Base-by-base conservation (phyloP, 1,140 invertebrate species). In the Pseudachorutes palmiensis region DNA sequence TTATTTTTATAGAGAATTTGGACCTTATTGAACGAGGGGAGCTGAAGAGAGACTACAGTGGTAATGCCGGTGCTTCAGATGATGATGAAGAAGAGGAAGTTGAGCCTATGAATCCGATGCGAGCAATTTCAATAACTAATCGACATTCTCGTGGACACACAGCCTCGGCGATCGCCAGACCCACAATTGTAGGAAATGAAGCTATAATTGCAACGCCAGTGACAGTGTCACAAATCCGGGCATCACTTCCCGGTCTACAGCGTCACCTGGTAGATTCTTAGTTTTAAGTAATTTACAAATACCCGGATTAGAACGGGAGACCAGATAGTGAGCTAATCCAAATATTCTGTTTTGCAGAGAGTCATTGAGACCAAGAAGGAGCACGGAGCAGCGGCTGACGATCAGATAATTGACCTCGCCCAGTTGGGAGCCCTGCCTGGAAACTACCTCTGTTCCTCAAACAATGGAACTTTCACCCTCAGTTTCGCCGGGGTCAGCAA, bases 11-110 rank as follows among this genome's bases (percentile, higher is more conserved):
- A 84, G 89, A 92, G 72, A 85, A 88, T 74, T 75, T 93, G 71
- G 90, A 92, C 75, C 81, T 86, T 0, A 74, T 93, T 16, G 90
- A 92, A 77, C 81, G 88, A 1, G 90, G 91, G 0, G 90, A 92
- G 76, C 86, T 93, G 85, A 91, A 92, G 73, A 89, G 80, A 71
- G 80, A 80, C 33, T 79, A 78, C 72, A 77, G 77, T 67, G 76
- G 76, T 63, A 79, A 77, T 68, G 78, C 75, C n/a, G 79, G 79
- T 68, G 80, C 78, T 60, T 80, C 79, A 51, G 80, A 79, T 71
- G 80, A 80, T 51, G 80, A 81, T 62, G 81, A 81, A 64, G 79
- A 79, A 64, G 79, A 78, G 3, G 77, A 78, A 19, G 74, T 70
- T 72, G 74, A 66, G 29, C 68, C 71, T 29, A 48, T 70, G 1